These are phyloP conservation scores for Chelonoidis abingdonii DNA, from an alignment of 2,113 vertebrate species.

Conservation along the genomic window DNA sequence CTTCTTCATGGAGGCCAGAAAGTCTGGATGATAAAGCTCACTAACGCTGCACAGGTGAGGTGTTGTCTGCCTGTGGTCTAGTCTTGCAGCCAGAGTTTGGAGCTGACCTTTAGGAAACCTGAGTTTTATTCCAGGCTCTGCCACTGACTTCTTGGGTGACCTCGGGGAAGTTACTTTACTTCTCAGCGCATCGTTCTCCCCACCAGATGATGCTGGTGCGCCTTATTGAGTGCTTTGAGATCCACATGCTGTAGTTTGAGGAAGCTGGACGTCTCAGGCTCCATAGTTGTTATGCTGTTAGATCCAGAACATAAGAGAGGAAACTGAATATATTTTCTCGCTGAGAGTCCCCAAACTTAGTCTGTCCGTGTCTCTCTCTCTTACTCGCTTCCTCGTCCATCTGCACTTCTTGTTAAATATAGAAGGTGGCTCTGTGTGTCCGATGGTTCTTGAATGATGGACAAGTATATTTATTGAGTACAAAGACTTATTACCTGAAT, in stretches of 20 bases:
- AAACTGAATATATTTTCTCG: conserved; percentile 1
- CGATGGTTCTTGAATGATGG: conserved; percentile 50
- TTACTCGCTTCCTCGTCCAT: background rate
- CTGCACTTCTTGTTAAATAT: conserved; percentile 61
- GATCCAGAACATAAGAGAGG: background rate
- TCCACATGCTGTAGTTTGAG: background rate
- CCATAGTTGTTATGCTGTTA: background rate
- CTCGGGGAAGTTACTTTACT: background rate
- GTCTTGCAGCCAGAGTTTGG: conserved; percentile 29
- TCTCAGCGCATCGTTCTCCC: background rate
- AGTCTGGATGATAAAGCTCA: conserved; percentile 29
- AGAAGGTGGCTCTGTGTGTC: conserved; percentile 71
- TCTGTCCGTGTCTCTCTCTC: background rate
- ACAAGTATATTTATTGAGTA: conserved; percentile 1
- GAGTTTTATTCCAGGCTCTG: background rate
- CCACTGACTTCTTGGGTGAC: background rate
- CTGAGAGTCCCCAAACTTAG: background rate
- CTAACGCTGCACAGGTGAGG: conserved; percentile 30
- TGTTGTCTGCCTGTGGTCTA: background rate
- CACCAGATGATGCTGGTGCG: background rate
- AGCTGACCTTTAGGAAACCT: conserved; percentile 8
- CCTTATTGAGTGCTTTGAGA: background rate
- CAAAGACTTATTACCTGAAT: background rate
- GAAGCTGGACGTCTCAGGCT: background rate
- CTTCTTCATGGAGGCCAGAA: background rate